Base-by-base conservation (phyloP, 2,888 invertebrate genomes). In the Baccha elongata region DNA sequence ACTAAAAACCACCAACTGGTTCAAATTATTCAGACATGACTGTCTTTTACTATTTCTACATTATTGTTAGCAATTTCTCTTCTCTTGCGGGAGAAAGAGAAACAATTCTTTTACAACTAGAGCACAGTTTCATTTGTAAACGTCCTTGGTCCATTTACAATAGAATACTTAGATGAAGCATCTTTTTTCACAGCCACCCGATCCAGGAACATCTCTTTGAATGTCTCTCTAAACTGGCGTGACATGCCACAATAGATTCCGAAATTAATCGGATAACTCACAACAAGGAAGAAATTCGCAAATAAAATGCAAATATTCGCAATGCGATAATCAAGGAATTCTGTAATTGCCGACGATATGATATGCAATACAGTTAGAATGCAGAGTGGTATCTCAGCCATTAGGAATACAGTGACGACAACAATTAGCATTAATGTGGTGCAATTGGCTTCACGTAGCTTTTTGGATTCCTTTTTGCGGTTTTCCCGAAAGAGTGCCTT, bases 181-280 rank as follows among this genome's bases (percentile, higher is more conserved):
- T 94, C 94, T 86, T 93, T 93, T 86, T 93, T 92, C 86, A 93
- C 93, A 3, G 93, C 93, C 13, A 88, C 80, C 3, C 87, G 86
- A 0, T 88, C 88, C 46, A 96, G 93, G 88, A 98, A 98, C 13
- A 91, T 90, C 87, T 95, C 95, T 87, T 96, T 96, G 90, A 98
- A 98, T 0, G 98, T 98, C 89, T 98, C 97, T 60, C 98, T 92
- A 90, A 98, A 98, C 89, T 97, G 97, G 32, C 97, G 92, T 32
- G 97, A 97, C 98, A 98, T 99, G 19, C 97, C 97, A 89, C 98
- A 98, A 88, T 98, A 98, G 85, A 98, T 97, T 78, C 97, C 98
- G 88, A 98, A 98, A 90, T 98, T 98, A 73, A 98, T 95, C 10
- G 97, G 97, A 91, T 98, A 98, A 52, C 96, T 96, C 40, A 97